Conservation (phyloP, 2,113 vertebrate species). For the Nematolebias whitei region DNA sequence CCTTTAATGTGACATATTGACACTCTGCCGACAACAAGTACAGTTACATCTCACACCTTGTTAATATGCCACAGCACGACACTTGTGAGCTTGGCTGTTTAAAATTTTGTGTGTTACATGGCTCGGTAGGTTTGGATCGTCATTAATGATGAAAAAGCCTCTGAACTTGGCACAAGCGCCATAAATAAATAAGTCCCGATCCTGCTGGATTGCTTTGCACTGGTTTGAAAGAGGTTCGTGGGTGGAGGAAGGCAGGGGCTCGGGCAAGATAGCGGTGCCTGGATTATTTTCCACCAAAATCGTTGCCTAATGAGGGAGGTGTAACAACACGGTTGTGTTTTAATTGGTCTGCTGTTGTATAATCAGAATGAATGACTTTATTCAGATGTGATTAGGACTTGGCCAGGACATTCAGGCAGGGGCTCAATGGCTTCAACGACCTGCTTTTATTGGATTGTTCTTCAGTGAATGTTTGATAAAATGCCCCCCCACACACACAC, state of each 20-base stretch:
- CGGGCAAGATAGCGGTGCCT: slow-evolving; percentile 13
- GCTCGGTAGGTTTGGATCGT: slow-evolving; percentile 59
- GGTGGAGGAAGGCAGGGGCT: slow-evolving; percentile 29
- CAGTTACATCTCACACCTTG: slow-evolving; percentile 46
- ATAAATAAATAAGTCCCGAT: slow-evolving; percentile 69
- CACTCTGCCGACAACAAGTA: slow-evolving; percentile 27
- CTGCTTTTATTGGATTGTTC: slow-evolving; percentile 65
- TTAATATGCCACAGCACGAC: slow-evolving; percentile 49
- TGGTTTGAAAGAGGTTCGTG: slow-evolving; percentile 45
- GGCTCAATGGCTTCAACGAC: slow-evolving; percentile 47
- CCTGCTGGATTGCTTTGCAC: slow-evolving; percentile 45
- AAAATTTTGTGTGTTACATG: slow-evolving; percentile 47
- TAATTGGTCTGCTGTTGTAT: slow-evolving; percentile 63
- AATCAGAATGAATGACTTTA: slow-evolving; percentile 67
- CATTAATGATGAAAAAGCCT: slow-evolving; percentile 67
- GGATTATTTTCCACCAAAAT: slow-evolving; percentile 40
- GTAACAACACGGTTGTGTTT: slow-evolving; percentile 63
- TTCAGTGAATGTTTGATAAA: slow-evolving; percentile 27
- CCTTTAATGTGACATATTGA: slow-evolving; percentile 16
- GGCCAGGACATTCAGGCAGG: slow-evolving; percentile 31
- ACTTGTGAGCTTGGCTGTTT: slow-evolving; percentile 41
- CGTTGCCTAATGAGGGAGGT: slow-evolving; percentile 65
- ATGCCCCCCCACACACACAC: neutral
- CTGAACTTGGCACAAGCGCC: slow-evolving; percentile 60
- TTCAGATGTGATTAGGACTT: slow-evolving; percentile 65